Percentiles rank a stretch among this genome's conserved stretches.
phyloP scores from a whole-genome alignment of 1,140 invertebrate genomes.

The Gonatopus flavifemur region DNA sequence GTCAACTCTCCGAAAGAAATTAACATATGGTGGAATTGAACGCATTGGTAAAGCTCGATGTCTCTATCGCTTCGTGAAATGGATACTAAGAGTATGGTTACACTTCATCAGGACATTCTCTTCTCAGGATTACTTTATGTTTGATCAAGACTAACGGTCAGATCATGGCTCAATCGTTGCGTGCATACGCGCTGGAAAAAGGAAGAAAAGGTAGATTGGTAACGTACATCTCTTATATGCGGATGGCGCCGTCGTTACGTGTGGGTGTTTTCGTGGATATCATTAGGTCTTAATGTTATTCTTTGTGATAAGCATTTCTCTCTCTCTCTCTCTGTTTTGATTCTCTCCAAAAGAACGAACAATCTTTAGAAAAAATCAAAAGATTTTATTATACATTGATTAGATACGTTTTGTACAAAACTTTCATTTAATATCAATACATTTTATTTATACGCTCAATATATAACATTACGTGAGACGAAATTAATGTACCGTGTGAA shows the following conservation, averaged over 20 bases:
- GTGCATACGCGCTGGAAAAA: slow-evolving; percentile 24
- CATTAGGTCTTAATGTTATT: slow-evolving; percentile 33
- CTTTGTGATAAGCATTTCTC: slow-evolving; percentile 13
- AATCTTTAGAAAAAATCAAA: too few species aligned
- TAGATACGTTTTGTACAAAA: too few species aligned
- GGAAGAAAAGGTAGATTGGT: too few species aligned
- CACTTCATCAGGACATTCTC: slow-evolving; percentile 41
- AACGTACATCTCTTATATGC: too few species aligned
- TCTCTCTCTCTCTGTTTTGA: too few species aligned
- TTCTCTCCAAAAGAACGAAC: too few species aligned
- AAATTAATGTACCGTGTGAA: too few species aligned
- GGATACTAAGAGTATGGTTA: too few species aligned
- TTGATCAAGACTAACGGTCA: slow-evolving; percentile 39
- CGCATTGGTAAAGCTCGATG: slow-evolving; percentile 46
- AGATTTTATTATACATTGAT: too few species aligned
- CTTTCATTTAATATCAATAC: too few species aligned
- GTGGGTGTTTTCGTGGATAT: slow-evolving; percentile 49
- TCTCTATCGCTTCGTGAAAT: slow-evolving; percentile 54
- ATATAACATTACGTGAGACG: too few species aligned
- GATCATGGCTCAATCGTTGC: slow-evolving; percentile 32
- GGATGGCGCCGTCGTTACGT: slow-evolving; percentile 25
- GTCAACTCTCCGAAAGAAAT: slow-evolving; percentile 38
- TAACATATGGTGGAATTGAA: slow-evolving; percentile 45
- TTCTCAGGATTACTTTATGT: slow-evolving; percentile 53
- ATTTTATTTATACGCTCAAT: too few species aligned